A percentile compares a stretch with the other conserved stretches of the same genome.
phyloP scores from a whole-genome alignment of 2,113 vertebrate genomes.

The Micromys minutus region DNA sequence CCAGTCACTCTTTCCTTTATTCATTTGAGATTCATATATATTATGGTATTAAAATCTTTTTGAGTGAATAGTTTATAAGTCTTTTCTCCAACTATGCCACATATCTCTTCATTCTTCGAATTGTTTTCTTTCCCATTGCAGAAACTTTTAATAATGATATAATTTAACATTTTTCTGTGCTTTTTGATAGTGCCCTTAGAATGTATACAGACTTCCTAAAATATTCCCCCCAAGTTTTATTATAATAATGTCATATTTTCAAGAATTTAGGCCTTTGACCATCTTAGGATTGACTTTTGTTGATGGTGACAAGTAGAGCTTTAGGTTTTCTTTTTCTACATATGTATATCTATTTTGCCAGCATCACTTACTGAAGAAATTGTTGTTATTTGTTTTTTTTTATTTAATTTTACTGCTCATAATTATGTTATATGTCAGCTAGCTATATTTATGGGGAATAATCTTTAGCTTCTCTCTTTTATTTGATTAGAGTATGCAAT shows the following conservation, averaged over 20 bases:
- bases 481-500: no score
- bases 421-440: not conserved
- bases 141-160: not conserved
- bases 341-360: not conserved
- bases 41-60: not conserved
- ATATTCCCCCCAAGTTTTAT: not conserved
- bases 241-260: not conserved
- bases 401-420: not conserved
- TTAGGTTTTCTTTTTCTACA: not conserved
- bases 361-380: not conserved
- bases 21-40: not conserved
- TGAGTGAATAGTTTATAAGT: not conserved
- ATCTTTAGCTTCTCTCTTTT: not conserved
- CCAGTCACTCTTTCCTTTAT: no score
- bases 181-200: not conserved
- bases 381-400: not conserved
- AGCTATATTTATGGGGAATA: not conserved
- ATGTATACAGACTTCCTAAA: not conserved
- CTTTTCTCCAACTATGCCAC: not conserved
- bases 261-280: not conserved
- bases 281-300: not conserved
- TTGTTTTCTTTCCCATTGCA: not conserved
- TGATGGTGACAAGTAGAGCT: not conserved
- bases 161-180: not conserved
- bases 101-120: not conserved